Conservation (phyloP, 2,113 vertebrate genomes). For the Hyperopisus bebe region DNA sequence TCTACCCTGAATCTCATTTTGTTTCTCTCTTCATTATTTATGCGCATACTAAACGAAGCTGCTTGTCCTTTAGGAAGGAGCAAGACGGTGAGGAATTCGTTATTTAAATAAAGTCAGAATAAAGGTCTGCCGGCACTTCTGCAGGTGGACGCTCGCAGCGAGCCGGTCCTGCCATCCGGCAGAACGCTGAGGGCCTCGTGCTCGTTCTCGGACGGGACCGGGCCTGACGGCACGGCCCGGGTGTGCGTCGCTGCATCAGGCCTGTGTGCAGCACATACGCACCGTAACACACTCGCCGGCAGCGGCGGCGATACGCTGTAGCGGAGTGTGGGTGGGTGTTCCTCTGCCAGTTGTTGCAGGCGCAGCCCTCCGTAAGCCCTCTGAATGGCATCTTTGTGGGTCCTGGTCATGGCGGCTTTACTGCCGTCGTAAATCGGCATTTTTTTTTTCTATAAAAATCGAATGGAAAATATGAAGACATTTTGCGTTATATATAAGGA, state of each 20-base stretch:
- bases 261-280: background rate
- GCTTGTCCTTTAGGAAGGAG: background rate
- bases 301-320: background rate
- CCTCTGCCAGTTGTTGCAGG: background rate
- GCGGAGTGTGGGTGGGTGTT: background rate
- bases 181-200: background rate
- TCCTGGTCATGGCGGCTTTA: background rate
- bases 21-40: constrained; percentile 8
- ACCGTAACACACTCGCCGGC: background rate
- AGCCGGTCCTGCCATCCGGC: background rate
- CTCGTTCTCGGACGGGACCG: background rate
- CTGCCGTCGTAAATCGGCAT: background rate
- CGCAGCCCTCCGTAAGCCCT: background rate
- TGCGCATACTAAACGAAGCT: constrained; percentile 8
- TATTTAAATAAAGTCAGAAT: background rate
- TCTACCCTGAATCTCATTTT: background rate
- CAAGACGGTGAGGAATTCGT: background rate
- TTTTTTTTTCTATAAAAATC: background rate
- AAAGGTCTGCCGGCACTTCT: background rate
- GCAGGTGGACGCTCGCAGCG: background rate
- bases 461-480: background rate
- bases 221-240: background rate
- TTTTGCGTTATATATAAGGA: background rate
- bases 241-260: background rate
- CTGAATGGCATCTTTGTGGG: background rate